Evolutionary conservation across 2,113 vertebrate species (phyloP), one percentile per base, ranked within the genome.

Genomic region (Mormoops blainvillei): DNA sequence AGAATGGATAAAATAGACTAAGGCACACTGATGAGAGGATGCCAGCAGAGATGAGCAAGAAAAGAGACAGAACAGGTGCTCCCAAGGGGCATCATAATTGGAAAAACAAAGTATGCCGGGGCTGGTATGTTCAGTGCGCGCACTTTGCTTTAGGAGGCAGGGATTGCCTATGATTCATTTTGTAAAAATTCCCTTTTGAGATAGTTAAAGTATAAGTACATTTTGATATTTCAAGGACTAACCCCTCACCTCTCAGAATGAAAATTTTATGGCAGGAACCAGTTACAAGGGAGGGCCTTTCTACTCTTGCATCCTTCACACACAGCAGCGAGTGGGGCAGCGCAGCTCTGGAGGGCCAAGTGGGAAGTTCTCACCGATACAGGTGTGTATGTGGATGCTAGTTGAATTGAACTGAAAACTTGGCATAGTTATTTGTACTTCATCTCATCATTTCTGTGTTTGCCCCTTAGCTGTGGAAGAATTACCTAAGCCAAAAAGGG

Each of bases 91-190:
- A 31, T 82, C 61, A 48, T 45, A 36, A 67, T 61, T 56, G 56
- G 61, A 81, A 89, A 95, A 81, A 28, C 84, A 65, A 82, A 86
- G 33, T 76, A 10, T 70, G 7, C 73, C n/a, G 38, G 5, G 63
- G 22, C 45, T 58, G 26, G 3, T 71, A 26, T 83, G 63, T 58
- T 71, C 38, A 50, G 14, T 94, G 22, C 77, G 65, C 41, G 74
- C 87, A 73, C 45, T 88, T 93, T 52, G 28, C 77, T 95, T 96
- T 76, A 92, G 85, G 83, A 85, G 74, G 24, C 26, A 70, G 58
- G 26, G 31, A 65, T 71, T 87, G 20, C 50, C 36, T 63, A 31
- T 22, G 22, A 43, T 78, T 61, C 71, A 61, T 70, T 77, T 85
- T 70, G 74, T 33, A 70, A 81, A 13, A 63, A 36, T 31, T 83